A percentile compares a stretch with the other conserved stretches of the same genome.
Conservation (phyloP, 1,140 invertebrate genomes). For the Temnothorax curvispinosus region DNA sequence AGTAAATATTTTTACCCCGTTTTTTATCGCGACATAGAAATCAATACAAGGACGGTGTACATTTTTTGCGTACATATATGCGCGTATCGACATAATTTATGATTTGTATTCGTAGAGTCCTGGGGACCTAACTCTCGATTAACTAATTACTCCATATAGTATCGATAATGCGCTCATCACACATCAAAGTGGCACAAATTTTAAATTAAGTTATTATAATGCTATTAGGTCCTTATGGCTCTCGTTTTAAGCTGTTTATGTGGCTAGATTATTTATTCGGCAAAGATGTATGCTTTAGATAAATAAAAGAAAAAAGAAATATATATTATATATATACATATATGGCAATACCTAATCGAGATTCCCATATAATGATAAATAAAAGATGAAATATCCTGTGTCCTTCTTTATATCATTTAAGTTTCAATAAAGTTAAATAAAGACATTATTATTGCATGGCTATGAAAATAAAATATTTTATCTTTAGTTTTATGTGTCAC, state of each 20-base stretch:
- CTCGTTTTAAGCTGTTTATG: slow-evolving; percentile 69
- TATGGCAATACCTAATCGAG: slow-evolving; percentile 78
- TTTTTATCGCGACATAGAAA: slow-evolving; percentile 19
- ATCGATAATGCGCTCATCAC: slow-evolving; percentile 19
- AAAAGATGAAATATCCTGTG: slow-evolving; percentile 80
- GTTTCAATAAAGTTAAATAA: slow-evolving; percentile 78
- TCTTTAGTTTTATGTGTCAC: slow-evolving; percentile 75
- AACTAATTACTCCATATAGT: slow-evolving; percentile 26
- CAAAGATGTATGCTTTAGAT: slow-evolving; percentile 78
- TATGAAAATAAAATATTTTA: slow-evolving; percentile 77
- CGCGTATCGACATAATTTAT: slow-evolving; percentile 49
- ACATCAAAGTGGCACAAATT: slow-evolving; percentile 26
- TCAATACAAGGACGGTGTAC: slow-evolving; percentile 58
- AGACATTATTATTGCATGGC: slow-evolving; percentile 67
- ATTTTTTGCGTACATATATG: slow-evolving; percentile 61
- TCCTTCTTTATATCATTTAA: slow-evolving; percentile 80
- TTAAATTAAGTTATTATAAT: slow-evolving; percentile 40
- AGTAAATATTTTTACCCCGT: not conserved
- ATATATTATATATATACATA: slow-evolving; percentile 61
- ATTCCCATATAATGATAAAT: slow-evolving; percentile 79
- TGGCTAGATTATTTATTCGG: slow-evolving; percentile 73
- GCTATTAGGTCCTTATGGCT: slow-evolving; percentile 74
- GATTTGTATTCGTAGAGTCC: slow-evolving; percentile 66
- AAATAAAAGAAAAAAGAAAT: slow-evolving; percentile 72
- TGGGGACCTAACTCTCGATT: slow-evolving; percentile 68